phyloP scores from a whole-genome alignment of 2,888 invertebrate genomes.

The Chymomyza amoena region DNA sequence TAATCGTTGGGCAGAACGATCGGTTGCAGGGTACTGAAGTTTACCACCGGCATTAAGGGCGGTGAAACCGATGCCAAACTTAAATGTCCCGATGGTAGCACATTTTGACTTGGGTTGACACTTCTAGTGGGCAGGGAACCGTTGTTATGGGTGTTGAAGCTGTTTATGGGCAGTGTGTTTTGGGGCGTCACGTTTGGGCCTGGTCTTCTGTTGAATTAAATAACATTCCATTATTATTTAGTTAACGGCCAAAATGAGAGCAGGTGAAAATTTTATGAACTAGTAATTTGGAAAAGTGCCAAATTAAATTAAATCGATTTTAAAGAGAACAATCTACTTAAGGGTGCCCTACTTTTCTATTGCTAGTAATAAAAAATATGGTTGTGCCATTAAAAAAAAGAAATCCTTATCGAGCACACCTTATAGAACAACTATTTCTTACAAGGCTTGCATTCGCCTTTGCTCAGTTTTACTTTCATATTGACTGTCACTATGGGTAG shows the following conservation, averaged over 20 bases:
- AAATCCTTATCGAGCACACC: not conserved
- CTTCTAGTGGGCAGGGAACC: conserved; percentile 49
- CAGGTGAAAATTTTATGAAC: conserved; percentile 2
- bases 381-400: not conserved
- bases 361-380: not conserved
- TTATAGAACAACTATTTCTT: conserved; percentile 47
- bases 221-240: conserved; percentile 7
- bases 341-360: not conserved
- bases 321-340: not conserved
- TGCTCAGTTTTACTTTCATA: conserved; percentile 73
- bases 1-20: conserved; percentile 56
- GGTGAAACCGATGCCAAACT: conserved; percentile 45
- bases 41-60: conserved; percentile 44
- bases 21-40: conserved; percentile 55
- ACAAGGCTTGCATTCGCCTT: conserved; percentile 45
- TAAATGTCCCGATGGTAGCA: conserved; percentile 39
- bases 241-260: not conserved
- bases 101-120: conserved; percentile 17
- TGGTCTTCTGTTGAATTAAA: conserved; percentile 46
- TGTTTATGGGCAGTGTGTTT: conserved; percentile 40
- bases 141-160: conserved; percentile 40
- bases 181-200: conserved; percentile 37
- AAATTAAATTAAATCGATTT: not conserved
- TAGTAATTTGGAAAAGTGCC: conserved; percentile 1
- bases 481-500: conserved; percentile 74